These are phyloP conservation scores for Lanius ludovicianus DNA, from an alignment of 2,113 vertebrate genomes.

Conservation along the genomic window DNA sequence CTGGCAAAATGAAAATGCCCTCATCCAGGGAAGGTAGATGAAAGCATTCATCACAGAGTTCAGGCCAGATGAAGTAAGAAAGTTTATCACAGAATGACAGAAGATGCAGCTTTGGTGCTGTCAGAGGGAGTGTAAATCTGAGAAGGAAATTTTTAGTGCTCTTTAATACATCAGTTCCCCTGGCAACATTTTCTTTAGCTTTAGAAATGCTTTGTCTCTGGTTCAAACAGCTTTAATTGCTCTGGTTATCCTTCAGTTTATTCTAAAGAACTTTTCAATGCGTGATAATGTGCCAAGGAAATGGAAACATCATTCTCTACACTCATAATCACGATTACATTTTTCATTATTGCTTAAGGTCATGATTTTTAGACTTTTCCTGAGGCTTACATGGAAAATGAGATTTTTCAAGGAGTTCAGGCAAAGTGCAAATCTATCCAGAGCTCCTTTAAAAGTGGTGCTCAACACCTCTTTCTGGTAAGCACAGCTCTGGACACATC, in stretches of 20 bases:
- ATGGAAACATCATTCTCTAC: not conserved
- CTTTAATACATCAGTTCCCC: slow-evolving; percentile 22
- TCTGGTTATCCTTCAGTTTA: not conserved
- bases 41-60: not conserved
- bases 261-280: slow-evolving; percentile 24
- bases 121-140: not conserved
- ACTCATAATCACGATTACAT: not conserved
- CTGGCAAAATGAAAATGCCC: not conserved
- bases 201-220: slow-evolving; percentile 25
- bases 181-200: slow-evolving; percentile 49
- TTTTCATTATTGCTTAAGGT: not conserved
- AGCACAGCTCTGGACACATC: not conserved
- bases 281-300: not conserved
- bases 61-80: not conserved
- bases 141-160: not conserved
- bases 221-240: slow-evolving; percentile 42
- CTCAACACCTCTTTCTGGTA: not conserved
- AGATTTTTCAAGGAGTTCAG: not conserved
- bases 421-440: not conserved
- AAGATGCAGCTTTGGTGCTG: not conserved
- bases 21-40: not conserved
- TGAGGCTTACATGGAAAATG: not conserved
- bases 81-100: not conserved
- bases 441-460: not conserved
- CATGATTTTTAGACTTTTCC: not conserved